Percentiles rank a stretch among this genome's conserved stretches.
phyloP scores from a whole-genome alignment of 1,140 invertebrate species.

The Drusus annulatus region DNA sequence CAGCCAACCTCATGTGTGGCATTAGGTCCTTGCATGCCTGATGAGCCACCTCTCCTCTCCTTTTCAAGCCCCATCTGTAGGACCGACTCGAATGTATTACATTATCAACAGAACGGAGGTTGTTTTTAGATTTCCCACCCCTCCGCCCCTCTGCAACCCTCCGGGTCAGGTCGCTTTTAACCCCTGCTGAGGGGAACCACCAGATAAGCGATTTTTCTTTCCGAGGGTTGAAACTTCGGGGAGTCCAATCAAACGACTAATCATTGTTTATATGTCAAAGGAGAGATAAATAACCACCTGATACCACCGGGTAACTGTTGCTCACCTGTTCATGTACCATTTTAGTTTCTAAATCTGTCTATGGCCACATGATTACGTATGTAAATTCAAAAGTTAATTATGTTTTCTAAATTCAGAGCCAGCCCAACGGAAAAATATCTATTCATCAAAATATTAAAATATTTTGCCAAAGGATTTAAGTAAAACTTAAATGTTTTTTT shows the following conservation, averaged over 20 bases:
- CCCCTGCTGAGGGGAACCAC: background rate
- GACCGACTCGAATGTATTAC: slow-evolving; percentile 1
- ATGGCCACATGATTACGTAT: no score
- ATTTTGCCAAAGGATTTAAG: no score
- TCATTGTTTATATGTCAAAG: slow-evolving; percentile 6
- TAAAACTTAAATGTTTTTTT: no score
- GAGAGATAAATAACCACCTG: no score
- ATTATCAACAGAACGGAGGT: slow-evolving; percentile 28
- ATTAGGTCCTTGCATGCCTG: slow-evolving; percentile 16
- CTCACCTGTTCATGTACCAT: background rate
- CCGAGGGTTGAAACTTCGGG: slow-evolving; percentile 7
- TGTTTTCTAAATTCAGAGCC: no score
- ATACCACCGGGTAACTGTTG: background rate
- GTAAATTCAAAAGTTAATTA: no score
- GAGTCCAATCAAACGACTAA: slow-evolving; percentile 12
- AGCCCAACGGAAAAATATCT: no score
- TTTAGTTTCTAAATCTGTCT: no score
- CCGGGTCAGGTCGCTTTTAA: background rate
- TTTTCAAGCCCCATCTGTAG: slow-evolving; percentile 27
- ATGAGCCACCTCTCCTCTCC: background rate
- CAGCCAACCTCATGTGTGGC: background rate
- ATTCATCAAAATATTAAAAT: no score
- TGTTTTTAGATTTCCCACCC: slow-evolving; percentile 23
- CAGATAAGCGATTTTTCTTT: slow-evolving; percentile 36
- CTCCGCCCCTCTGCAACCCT: background rate